A percentile compares a stretch with the other conserved stretches of the same genome.
Evolutionary conservation across 2,797 vertebrate genomes (phyloP).

Genomic region (Tympanoctomys barrerae): DNA sequence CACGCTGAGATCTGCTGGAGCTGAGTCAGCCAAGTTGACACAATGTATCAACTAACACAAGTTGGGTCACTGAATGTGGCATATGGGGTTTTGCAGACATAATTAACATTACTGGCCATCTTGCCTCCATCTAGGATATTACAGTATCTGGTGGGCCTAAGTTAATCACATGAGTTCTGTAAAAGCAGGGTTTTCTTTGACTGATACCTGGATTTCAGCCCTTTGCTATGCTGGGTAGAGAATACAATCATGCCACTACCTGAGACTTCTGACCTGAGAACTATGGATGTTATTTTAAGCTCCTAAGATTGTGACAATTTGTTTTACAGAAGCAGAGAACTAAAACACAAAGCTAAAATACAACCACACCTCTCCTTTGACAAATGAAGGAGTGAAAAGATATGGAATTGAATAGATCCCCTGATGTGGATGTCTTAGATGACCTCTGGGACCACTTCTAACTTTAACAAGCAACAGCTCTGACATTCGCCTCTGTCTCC

Average conservation of each 20-base stretch:
- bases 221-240: not conserved
- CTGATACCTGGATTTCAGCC: not conserved
- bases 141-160: not conserved
- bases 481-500: not conserved
- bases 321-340: not conserved
- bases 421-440: not conserved
- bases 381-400: not conserved
- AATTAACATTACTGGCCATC: not conserved
- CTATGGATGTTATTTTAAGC: constrained; percentile 29
- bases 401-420: not conserved
- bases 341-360: constrained; percentile 13
- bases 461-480: not conserved
- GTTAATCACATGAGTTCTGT: not conserved
- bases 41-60: too few species aligned
- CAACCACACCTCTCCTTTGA: not conserved
- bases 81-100: not conserved
- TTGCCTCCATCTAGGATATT: not conserved
- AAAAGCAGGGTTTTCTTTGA: constrained; percentile 32
- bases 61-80: not conserved
- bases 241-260: not conserved
- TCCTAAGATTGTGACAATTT: not conserved
- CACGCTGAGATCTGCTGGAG: too few species aligned
- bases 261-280: not conserved
- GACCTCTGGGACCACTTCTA: not conserved
- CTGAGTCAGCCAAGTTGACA: too few species aligned